phyloP scores from a whole-genome alignment of 2,888 invertebrate genomes.

The Osmoderma eremita region DNA sequence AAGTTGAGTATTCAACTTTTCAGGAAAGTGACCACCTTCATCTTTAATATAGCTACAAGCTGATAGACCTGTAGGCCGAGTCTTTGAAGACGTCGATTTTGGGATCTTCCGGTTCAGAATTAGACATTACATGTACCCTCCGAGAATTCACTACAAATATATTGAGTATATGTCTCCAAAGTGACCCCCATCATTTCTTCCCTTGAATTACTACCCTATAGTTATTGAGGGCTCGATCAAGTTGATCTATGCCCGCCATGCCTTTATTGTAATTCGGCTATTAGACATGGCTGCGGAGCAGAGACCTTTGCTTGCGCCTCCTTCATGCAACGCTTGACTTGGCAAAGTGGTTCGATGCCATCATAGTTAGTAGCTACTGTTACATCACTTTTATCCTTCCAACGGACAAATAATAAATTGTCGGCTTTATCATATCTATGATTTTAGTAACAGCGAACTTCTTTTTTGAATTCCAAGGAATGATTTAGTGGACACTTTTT shows the following conservation, averaged over 20 bases:
- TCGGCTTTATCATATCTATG: no score
- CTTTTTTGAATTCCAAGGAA: no score
- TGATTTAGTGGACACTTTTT: no score
- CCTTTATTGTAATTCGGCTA: no score
- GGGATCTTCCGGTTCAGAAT: no score
- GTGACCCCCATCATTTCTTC: slow-evolving; percentile 50
- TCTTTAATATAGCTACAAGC: not conserved
- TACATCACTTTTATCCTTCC: no score
- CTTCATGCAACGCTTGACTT: slow-evolving; percentile 44
- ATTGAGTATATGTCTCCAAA: slow-evolving; percentile 40
- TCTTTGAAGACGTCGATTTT: not conserved
- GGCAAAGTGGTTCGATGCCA: slow-evolving; percentile 37
- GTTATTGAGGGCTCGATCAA: no score
- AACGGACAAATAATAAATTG: no score
- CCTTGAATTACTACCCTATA: slow-evolving; percentile 48
- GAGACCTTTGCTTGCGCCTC: no score
- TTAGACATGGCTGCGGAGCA: no score
- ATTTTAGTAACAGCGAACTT: no score
- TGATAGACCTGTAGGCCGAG: not conserved
- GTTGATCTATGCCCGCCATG: no score
- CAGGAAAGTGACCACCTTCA: not conserved
- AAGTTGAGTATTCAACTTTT: not conserved
- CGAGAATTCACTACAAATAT: slow-evolving; percentile 35
- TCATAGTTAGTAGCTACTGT: slow-evolving; percentile 26
- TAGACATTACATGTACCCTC: slow-evolving; percentile 32